Evolutionary conservation across 1,140 invertebrate species (phyloP), one percentile per base, ranked within the genome.

Genomic region (Drosophila navojoa): DNA sequence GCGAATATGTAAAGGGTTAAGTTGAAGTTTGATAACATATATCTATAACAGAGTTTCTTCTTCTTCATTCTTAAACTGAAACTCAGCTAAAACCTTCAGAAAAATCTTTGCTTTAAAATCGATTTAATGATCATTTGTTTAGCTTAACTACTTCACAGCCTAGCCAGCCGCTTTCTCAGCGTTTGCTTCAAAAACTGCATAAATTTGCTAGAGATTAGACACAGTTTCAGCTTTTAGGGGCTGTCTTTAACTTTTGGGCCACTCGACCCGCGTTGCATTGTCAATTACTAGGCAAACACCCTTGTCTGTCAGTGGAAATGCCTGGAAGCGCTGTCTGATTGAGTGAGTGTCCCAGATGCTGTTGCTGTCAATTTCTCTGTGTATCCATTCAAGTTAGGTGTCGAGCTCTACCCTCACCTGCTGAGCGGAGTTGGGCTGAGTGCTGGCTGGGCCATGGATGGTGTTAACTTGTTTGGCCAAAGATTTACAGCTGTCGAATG

Each of bases 391-490:
- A 55, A 38, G 40, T 29, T 27, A 32, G 54, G 58, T 53, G 29
- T 76, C 73, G 53, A 55, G 35, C 64, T 77, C 11, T 25, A 58
- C 29, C 54, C 42, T 22, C 27, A 45, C 55, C 42, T 45, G 42
- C 42, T 44, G 15, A 44, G 3, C n/a, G 44, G 19, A 22, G 19
- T 22, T 22, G 19, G 19, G 19, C 19, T 22, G 19, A 22, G 19
- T 22, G 32, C 7, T 35, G 32, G 10, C 49, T 42, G 29, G 66
- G 25, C 58, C 66, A 55, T 81, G 79, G 66, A 55, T 81, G 79
- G 74, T 78, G 81, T 87, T 78, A 87, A 87, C 81, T 81, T 87
- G 82, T 81, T 86, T 61, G 75, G 66, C 67, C 78, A 81, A 86
- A 71, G 81, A 85, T 78, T 85, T 85, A 78, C 70, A 77, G 85